These are phyloP conservation scores for Leptarthrus brevirostris DNA, from an alignment of 2,888 invertebrate species.

Conservation along the genomic window DNA sequence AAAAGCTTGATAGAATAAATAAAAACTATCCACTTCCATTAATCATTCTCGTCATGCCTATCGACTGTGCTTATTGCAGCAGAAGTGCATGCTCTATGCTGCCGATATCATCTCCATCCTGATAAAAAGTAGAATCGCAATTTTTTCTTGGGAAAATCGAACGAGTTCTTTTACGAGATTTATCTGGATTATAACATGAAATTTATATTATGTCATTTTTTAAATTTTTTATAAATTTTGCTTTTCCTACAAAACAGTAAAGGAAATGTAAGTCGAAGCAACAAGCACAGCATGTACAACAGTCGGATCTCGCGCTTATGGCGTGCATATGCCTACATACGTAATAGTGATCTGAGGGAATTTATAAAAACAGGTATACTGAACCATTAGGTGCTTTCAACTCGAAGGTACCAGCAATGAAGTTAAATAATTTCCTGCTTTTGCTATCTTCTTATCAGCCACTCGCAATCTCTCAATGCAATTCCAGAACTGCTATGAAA, in stretches of 20 bases:
- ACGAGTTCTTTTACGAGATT: conserved; percentile 27
- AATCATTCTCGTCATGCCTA: conserved; percentile 35
- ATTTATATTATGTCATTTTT: conserved; percentile 36
- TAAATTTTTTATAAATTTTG: conserved; percentile 21
- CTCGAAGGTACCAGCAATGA: neutral
- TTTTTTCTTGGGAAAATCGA: conserved; percentile 30
- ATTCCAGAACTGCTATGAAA: conserved; percentile 7
- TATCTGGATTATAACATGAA: conserved; percentile 35
- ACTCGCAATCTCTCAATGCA: conserved; percentile 20
- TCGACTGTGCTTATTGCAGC: conserved; percentile 26
- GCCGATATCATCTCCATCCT: conserved; percentile 18
- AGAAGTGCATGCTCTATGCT: conserved; percentile 33
- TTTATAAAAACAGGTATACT: conserved; percentile 18
- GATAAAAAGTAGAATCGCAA: conserved; percentile 14
- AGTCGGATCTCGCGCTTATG: neutral
- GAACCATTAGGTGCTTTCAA: conserved; percentile 5
- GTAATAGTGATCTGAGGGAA: neutral
- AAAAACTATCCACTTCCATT: conserved; percentile 25
- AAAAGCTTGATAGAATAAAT: conserved; percentile 23
- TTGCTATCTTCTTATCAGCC: conserved; percentile 24
- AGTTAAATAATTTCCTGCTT: conserved; percentile 20
- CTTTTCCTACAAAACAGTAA: conserved; percentile 15
- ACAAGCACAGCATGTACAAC: neutral
- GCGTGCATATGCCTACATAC: conserved; percentile 9
- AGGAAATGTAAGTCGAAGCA: neutral